Base-by-base conservation (phyloP, 2,888 invertebrate genomes). In the Plagiodera versicolora region DNA sequence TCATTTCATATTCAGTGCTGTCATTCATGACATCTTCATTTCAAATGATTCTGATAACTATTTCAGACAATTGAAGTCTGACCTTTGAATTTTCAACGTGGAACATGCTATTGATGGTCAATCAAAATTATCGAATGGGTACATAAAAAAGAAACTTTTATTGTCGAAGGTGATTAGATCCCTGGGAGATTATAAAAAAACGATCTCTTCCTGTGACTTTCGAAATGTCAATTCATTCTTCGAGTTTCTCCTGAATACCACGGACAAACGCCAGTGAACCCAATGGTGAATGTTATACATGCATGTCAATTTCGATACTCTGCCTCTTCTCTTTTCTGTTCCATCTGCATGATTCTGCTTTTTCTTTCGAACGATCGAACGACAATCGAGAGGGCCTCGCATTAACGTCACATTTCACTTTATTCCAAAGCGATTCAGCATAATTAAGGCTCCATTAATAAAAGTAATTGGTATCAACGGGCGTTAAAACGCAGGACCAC, bases 261-360 rank as follows among this genome's bases (percentile, higher is more conserved):
- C 74, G 76, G 77, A 72, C 77, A 77, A 67, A 77, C 77, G 77
- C 74, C 74, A n/a, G n/a, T n/a, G 74, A 69, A 73, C 75, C 77
- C 74, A 67, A 58, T 73, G 70, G 70, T 74, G 72, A 72, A 71
- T 76, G 73, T 73, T 61, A n/a, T n/a, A 54, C 58, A 55, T 61
- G 64, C 62, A 64, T 59, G 64, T 59, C 59, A 55, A 57, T 57
- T 47, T 62, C 55, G 50, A 55, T 30, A 54, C 54, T 49, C 32
- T 47, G 39, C 51, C 35, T 24, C 57, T 47, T 57, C 58, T 53
- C 45, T 54, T 54, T 47, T 53, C 16, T 58, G 45, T 46, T 14
- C 28, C 18, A 46, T 47, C 59, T 65, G 65, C 62, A 65, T 61
- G 65, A 65, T 58, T 44, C 48, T 59, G 59, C 48, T 50, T 54